Conservation (phyloP, 30 jellyfish, hydroid and myxozoan genomes). For the Nemopilema nomurai region DNA sequence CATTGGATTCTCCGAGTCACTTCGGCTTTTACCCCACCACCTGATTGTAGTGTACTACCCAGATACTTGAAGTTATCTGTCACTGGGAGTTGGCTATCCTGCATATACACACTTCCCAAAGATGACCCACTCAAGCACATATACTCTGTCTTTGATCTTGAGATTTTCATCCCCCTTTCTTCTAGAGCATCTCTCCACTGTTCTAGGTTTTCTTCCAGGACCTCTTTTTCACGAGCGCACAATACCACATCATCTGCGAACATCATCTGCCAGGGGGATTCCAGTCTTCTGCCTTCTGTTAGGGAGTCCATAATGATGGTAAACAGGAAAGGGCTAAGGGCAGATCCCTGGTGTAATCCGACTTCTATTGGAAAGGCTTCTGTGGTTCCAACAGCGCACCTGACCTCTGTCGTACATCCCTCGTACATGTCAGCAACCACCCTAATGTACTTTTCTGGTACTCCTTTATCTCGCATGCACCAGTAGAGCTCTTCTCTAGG, state of each 20-base stretch:
- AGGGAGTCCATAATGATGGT: not conserved
- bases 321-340: constrained; percentile 3
- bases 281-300: not conserved
- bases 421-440: constrained; percentile 17
- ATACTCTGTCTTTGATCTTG: constrained; percentile 14
- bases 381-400: not conserved
- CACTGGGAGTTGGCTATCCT: not conserved
- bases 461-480: constrained; percentile 36
- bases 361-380: not conserved
- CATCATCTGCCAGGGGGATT: not conserved
- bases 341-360: not conserved
- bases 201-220: not conserved
- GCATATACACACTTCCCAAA: not conserved
- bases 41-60: constrained; percentile 4
- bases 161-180: constrained; percentile 11
- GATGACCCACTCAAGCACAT: not conserved
- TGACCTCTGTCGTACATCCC: not conserved
- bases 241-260: constrained; percentile 12
- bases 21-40: constrained; percentile 17
- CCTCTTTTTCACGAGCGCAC: not conserved
- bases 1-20: constrained; percentile 6
- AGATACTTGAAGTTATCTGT: constrained; percentile 19
- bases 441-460: constrained; percentile 1
- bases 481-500: constrained; percentile 10
- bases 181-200: constrained; percentile 19